Evolutionary conservation across 2,888 invertebrate genomes (phyloP), one percentile per base, ranked within the genome.

Genomic region (Scaptomyza caliginosa): DNA sequence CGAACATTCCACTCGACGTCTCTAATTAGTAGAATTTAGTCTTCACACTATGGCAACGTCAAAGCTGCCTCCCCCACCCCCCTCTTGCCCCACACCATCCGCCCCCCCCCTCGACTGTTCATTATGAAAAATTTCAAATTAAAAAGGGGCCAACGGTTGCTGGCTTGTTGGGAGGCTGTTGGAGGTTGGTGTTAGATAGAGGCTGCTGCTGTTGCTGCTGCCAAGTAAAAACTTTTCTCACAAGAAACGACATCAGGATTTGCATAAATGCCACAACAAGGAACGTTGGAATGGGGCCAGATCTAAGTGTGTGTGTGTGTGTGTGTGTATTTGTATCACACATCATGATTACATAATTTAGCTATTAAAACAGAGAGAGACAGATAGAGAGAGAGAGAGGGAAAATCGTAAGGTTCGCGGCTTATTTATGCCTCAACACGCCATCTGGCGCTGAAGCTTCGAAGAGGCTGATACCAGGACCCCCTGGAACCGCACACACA

Each of bases 371-470:
- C 66, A 63, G 67, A 59, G 56, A 71, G 77, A 69, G 68, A 64
- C 50, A 51, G 48, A 26, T 38, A 39, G 21, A 32, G 39, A 13
- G 13, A 6, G 10, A 6, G 36, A 19, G 7, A n/a, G 38, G 19
- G 6, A 19, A 24, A 11, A 8, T n/a, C 19, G 24, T 50, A 38
- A 34, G 50, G 55, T 59, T 36, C 48, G 43, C 46, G 63, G 86
- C 88, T 83, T 83, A 83, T 88, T 83, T 88, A 83, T 88, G 88
- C 88, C 66, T 83, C 84, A 80, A 88, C 88, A 88, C 88, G 88
- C 88, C 86, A 85, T 74, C 70, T 81, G 72, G 68, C 71, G 56
- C 68, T 81, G 86, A 83, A 75, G 81, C 82, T 77, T 81, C 86
- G 87, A 81, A 81, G 30, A 32, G 17, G n/a, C 42, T 11, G 50